Base-by-base conservation (phyloP, 2,888 invertebrate species). In the Drosophila sordidapex region DNA sequence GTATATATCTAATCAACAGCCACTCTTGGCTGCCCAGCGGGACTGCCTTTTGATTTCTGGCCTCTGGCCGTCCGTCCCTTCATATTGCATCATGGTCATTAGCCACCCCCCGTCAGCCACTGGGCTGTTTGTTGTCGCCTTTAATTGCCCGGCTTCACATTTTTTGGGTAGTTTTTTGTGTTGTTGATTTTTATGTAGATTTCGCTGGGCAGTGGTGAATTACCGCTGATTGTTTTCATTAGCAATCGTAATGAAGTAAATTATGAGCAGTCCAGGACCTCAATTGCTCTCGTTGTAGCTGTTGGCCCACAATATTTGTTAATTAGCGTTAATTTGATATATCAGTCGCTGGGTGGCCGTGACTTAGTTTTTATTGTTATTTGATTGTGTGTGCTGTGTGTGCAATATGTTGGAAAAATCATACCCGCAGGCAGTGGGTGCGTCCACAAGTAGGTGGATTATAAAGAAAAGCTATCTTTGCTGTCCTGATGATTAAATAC, bases 191-290 rank as follows among this genome's bases (percentile, higher is more conserved):
- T n/a, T 67, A 87, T 85, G 81, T 87, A 87, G 83, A 87, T 84
- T 82, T 64, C 36, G 70, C 51, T 59, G 71, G 43, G 57, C 60
- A 58, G 60, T 75, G 65, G 40, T 76, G 72, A 87, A 87, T 88
- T 87, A 81, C 74, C 73, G 78, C 72, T 88, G 87, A 87, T 87
- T 88, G 87, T 87, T 87, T 88, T 84, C 89, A 84, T 81, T 84
- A 88, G 78, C 73, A 78, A 78, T 78, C 71, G 74, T 84, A 87
- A 88, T 87, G 76, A 87, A 82, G 82, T 84, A 82, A 87, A 88
- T 87, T 88, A 87, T 82, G 76, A 74, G 73, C 79, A 69, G 76
- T 72, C 53, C 75, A 72, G 76, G 78, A 84, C 62, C 63, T 72
- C 54, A 54, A 68, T 54, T 64, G 76, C 54, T 29, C 35, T 29